Evolutionary conservation across 1,140 invertebrate species (phyloP).

Genomic region (Stenopsyche tienmushanensis): DNA sequence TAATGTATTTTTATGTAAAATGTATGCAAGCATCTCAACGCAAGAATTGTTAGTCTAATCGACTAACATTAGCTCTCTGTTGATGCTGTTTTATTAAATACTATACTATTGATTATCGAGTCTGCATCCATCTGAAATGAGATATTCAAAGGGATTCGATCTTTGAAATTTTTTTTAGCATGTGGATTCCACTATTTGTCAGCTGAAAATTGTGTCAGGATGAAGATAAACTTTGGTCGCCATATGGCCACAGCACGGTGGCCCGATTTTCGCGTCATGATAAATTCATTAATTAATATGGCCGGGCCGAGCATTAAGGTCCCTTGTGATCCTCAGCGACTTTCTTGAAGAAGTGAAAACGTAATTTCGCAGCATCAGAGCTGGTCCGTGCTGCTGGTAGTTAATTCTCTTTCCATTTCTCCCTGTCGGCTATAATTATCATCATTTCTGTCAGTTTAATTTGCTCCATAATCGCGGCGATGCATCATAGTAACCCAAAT

Average conservation of each 20-base stretch:
- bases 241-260: conserved; percentile 15
- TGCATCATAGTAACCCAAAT: no score
- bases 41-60: no score
- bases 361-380: conserved; percentile 8
- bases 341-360: conserved; percentile 14
- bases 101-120: no score
- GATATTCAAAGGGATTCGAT: no score
- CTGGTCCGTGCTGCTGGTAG: background rate
- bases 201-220: background rate
- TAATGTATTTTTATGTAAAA: no score
- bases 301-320: background rate
- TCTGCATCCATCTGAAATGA: no score
- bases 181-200: background rate
- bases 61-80: no score
- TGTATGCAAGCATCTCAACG: no score
- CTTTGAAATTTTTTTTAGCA: no score
- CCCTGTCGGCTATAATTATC: conserved; percentile 14
- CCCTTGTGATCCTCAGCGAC: conserved; percentile 7
- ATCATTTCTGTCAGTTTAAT: conserved; percentile 14
- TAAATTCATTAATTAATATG: conserved; percentile 13
- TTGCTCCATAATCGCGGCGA: background rate
- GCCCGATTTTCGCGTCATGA: conserved; percentile 14
- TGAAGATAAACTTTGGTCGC: background rate
- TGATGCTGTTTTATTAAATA: no score
- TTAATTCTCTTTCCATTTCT: conserved; percentile 15